Conservation (phyloP, 2,888 invertebrate species). For the Tachina grossa region DNA sequence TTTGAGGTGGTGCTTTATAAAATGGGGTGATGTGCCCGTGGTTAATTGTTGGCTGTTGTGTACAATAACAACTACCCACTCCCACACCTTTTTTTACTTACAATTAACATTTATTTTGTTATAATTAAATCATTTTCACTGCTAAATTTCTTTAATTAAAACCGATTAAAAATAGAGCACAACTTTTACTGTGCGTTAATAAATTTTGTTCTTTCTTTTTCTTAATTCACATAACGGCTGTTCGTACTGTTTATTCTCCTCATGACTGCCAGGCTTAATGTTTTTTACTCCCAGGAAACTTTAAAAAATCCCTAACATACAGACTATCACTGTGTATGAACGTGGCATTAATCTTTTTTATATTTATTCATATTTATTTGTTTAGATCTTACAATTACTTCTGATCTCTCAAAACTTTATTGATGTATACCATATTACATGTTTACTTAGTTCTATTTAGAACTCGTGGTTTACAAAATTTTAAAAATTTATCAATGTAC, state of each 20-base stretch:
- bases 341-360: too few relatives aligned
- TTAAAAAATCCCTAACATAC: too few relatives aligned
- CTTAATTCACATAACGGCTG: conserved; percentile 53
- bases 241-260: conserved; percentile 10
- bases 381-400: too few relatives aligned
- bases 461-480: too few relatives aligned
- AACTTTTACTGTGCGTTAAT: conserved; percentile 14
- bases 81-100: conserved; percentile 46
- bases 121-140: neutral
- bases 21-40: conserved; percentile 27
- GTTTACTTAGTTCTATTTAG: too few relatives aligned
- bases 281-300: too few relatives aligned
- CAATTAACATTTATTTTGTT: neutral
- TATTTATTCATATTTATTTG: too few relatives aligned
- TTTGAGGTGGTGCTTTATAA: neutral
- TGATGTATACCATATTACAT: too few relatives aligned
- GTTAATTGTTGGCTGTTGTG: neutral
- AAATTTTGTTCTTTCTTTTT: conserved; percentile 33
- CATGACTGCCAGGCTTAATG: too few relatives aligned
- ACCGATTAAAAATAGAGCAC: conserved; percentile 52
- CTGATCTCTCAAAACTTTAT: too few relatives aligned
- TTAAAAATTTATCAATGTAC: too few relatives aligned
- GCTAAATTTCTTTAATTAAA: conserved; percentile 9
- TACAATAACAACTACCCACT: conserved; percentile 19
- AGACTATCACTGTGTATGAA: too few relatives aligned